phyloP scores from a whole-genome alignment of 1,140 invertebrate species.

The Conus betulinus region DNA sequence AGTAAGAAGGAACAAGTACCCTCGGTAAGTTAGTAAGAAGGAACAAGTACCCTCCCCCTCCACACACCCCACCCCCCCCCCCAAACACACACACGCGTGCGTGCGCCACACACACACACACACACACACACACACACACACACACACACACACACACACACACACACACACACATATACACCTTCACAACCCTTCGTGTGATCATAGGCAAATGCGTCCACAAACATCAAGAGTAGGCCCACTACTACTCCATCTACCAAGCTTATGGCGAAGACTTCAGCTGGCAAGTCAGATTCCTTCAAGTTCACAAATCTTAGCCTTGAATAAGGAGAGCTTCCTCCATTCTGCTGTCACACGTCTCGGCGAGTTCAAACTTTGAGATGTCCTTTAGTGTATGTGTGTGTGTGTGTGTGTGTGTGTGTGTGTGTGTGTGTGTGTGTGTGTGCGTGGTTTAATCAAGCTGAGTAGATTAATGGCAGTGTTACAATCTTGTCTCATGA shows the following conservation, averaged over 20 bases:
- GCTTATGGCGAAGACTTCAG: background rate
- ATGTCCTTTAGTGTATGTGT: background rate
- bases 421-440: background rate
- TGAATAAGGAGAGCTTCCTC: background rate
- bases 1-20: background rate
- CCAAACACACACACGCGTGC: too few species aligned
- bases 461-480: background rate
- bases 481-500: background rate
- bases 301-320: background rate
- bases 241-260: background rate
- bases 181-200: background rate
- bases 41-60: too few species aligned
- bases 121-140: too few species aligned
- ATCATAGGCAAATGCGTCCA: background rate
- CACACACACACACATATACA: constrained; percentile 4
- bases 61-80: too few species aligned
- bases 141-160: constrained; percentile 14
- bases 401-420: background rate
- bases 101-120: too few species aligned
- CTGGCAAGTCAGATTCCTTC: background rate
- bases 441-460: too few species aligned
- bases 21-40: background rate
- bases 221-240: background rate
- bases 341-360: background rate
- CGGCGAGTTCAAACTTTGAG: background rate